These are phyloP conservation scores for Caranx ignobilis DNA, from an alignment of 2,113 vertebrate genomes.

Conservation along the genomic window DNA sequence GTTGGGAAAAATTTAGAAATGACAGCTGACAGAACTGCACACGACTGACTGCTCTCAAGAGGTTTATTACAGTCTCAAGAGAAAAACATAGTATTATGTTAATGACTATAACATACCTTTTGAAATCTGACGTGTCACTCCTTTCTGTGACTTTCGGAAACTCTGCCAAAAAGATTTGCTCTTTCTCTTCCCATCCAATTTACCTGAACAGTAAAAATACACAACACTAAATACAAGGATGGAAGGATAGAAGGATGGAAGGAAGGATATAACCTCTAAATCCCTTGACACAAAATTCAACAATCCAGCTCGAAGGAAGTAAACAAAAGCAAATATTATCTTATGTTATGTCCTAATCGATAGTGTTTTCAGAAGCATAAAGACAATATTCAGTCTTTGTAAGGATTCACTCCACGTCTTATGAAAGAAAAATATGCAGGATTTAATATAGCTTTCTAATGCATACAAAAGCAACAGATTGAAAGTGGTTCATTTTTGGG, in stretches of 20 bases:
- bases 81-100: not conserved
- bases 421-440: not conserved
- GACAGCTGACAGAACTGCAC: not conserved
- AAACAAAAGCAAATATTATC: not conserved
- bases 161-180: constrained; percentile 97
- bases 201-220: constrained; percentile 79
- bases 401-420: not conserved
- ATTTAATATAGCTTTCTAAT: not conserved
- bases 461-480: not conserved
- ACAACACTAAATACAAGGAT: not conserved
- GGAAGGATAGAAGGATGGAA: too few relatives aligned
- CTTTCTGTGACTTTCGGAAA: constrained; percentile 94
- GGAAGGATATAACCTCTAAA: not conserved
- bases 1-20: constrained; percentile 31
- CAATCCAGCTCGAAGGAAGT: not conserved
- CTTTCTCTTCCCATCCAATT: constrained; percentile 94
- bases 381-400: not conserved
- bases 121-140: constrained; percentile 88
- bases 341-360: not conserved
- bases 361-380: not conserved
- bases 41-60: not conserved
- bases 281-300: not conserved
- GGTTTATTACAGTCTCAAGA: not conserved
- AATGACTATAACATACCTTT: constrained; percentile 86
- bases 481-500: not conserved